Base-by-base conservation (phyloP, 1,140 invertebrate species). In the Anadara kagoshimensis region DNA sequence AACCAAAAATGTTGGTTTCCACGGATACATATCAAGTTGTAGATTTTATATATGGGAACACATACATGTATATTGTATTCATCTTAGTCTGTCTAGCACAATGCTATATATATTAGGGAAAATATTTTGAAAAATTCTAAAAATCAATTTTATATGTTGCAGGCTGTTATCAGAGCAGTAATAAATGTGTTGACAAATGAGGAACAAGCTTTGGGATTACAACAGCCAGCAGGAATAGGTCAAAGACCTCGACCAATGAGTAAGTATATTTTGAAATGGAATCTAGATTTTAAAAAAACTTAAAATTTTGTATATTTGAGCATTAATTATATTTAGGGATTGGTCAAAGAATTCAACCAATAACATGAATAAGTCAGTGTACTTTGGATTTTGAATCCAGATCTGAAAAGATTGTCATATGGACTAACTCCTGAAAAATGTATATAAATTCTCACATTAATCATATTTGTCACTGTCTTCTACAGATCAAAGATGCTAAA, bases 201-300 rank as follows among this genome's bases (percentile, higher is more conserved):
- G 84, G 95, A 96, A 81, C 92, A 93, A 74, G 91, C 92, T 20
- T 89, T 93, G 12, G 93, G 93, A 1, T 86, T 96, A 1, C 91
- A 92, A 69, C 93, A 95, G 82, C 94, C 94, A 0, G 86, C 91
- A 54, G 94, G 94, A 1, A 93, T 95, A 69, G 94, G 94, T 0
- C 93, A 94, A 86, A 89, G 94, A 76, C 94, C 94, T 1, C 91
- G 93, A 78, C 93, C 93, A 5, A 85, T 94, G 83, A 84, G 87
- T 88, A 78, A 76, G 86, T 82, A 8, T 41, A 20, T 26, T 59
- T 41, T n/a, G n/a, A n/a, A n/a, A n/a, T n/a, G n/a, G n/a, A n/a
- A n/a, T n/a, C n/a, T 57, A 14, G 26, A 45, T 44, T 47, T 14
- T 14, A 14, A 8, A 49, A 49, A 11, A 22, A 18, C 16, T 49